Evolutionary conservation across 2,888 invertebrate species (phyloP), one percentile per base, ranked within the genome.

Genomic region (Ctenicera cuprea): DNA sequence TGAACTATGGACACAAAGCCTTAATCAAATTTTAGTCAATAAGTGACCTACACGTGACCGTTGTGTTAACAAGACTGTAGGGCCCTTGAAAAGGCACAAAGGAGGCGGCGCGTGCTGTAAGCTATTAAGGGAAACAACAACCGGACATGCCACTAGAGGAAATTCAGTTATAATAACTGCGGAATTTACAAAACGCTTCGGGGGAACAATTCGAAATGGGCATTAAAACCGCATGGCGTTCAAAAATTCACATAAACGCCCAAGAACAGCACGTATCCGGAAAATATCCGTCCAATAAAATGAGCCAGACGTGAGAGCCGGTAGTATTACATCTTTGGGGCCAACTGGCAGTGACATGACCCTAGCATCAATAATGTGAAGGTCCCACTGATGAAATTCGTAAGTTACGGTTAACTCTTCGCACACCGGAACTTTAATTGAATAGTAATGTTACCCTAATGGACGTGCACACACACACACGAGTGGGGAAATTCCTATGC

Each of bases 171-270:
- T 52, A 26, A 57, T 57, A 57, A 38, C 20, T 18, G 41, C n/a
- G 20, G 18, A 59, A 59, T 59, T 59, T 38, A 12, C 37, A 38
- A 37, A 33, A 30, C 37, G 16, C 33, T 14, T 30, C 57, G 37
- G 50, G 54, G 30, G 16, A 45, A 54, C 54, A 54, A 54, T 22
- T 18, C 54, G 5, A 9, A 20, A 11, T 48, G 4, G 18, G 48
- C 16, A 48, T 48, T 48, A 48, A 18, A 48, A 48, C 48, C 26
- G 54, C 26, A 45, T 62, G 43, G 30, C 45, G n/a, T 30, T 62
- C 62, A 62, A 62, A 62, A 62, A 62, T 62, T 41, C 62, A 41
- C 45, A 62, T 62, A 62, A 62, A 62, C 45, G 22, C 45, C 26
- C 38, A 12, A 18, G 38, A 59, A 59, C 38, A 18, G 59, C 38